A percentile compares a stretch with the other conserved stretches of the same genome.
These are phyloP conservation scores for Lerema accius DNA, from an alignment of 1,140 invertebrate species.

Conservation along the genomic window DNA sequence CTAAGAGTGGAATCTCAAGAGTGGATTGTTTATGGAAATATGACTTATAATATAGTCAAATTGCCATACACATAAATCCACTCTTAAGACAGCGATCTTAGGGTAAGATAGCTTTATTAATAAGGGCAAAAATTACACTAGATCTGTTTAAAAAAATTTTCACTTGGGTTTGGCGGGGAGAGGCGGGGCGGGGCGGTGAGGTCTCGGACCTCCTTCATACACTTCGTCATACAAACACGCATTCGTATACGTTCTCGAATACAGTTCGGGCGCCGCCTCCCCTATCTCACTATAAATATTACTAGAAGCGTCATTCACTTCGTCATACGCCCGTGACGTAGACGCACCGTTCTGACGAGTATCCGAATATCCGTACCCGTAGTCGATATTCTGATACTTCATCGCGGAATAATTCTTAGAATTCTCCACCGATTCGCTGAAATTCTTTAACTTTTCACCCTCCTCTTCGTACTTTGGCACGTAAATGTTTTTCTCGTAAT, in stretches of 20 bases:
- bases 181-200: slow-evolving; percentile 74
- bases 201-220: slow-evolving; percentile 58
- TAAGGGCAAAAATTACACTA: no score
- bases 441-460: slow-evolving; percentile 65
- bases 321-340: slow-evolving; percentile 56
- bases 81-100: no score
- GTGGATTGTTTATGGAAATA: no score
- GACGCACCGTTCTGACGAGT: slow-evolving; percentile 38
- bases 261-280: slow-evolving; percentile 38
- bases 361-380: slow-evolving; percentile 43
- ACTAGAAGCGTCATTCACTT: slow-evolving; percentile 62
- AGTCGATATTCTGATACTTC: slow-evolving; percentile 72
- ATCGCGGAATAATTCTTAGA: slow-evolving; percentile 72
- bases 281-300: slow-evolving; percentile 73
- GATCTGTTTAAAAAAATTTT: slow-evolving; percentile 1
- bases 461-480: slow-evolving; percentile 67
- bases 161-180: slow-evolving; percentile 63
- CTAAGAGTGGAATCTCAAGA: no score
- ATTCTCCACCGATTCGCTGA: slow-evolving; percentile 68
- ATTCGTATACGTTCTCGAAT: slow-evolving; percentile 46
- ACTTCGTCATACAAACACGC: slow-evolving; percentile 69
- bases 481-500: slow-evolving; percentile 75
- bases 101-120: no score
- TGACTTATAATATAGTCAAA: no score
- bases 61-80: no score